Base-by-base conservation (phyloP, 2,888 invertebrate genomes). In the Choreutis nemorana region DNA sequence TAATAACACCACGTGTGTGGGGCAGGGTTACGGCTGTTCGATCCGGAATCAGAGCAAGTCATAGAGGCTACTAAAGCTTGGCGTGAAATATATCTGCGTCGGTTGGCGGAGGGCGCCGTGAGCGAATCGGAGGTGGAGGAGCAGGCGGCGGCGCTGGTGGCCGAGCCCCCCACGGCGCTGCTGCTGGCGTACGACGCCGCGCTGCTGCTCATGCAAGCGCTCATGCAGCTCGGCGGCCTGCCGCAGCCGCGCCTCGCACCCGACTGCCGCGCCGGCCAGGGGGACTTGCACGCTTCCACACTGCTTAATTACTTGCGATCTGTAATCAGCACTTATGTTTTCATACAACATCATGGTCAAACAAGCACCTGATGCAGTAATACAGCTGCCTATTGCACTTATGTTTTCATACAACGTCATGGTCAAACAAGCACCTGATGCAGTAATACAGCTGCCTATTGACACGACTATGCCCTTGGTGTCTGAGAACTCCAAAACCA, bases 221-320 rank as follows among this genome's bases (percentile, higher is more conserved):
- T 52, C 36, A 36, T 25, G 4, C 25, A 9, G 1, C 14, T n/a
- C 15, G 21, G 9, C 8, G 26, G 26, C 26, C n/a, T n/a, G n/a
- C n/a, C n/a, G n/a, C n/a, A n/a, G n/a, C 13, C 11, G 14, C 39
- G 38, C 12, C 54, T 63, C 28, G 35, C 39, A 7, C 25, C 39
- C 31, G 47, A 50, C 41, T 71, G 72, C 47, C 39, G 27, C 3
- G 10, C 12, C 18, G 70, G 68, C 26, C 36, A 37, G 15, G 63
- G 59, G 20, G 61, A 65, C 31, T 64, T 70, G 48, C 71, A 75
- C 42, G 72, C 73, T 2, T 71, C 70, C 46, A 66, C 75, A 4
- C 48, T 75, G 36, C 61, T 75, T 26, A 75, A 75, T 50, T 72
- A 66, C 37, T 36, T 75, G 29, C 66, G 72, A 34, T 70, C 72